A percentile compares a stretch with the other conserved stretches of the same genome.
These are phyloP conservation scores for Erethizon dorsatum DNA, from an alignment of 2,797 vertebrate species.

Conservation along the genomic window DNA sequence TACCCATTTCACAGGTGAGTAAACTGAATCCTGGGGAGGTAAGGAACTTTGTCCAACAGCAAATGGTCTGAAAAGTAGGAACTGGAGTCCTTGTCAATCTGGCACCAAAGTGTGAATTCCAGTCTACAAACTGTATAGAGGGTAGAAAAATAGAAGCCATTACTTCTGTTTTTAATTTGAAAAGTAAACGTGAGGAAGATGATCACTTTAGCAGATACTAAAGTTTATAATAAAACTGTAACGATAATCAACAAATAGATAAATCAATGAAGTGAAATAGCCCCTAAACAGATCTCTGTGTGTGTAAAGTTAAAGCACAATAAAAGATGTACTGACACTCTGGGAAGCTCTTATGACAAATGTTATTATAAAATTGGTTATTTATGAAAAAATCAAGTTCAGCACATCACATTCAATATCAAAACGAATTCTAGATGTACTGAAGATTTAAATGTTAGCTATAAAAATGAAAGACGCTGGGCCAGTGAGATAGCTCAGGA, in stretches of 20 bases:
- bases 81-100: background rate
- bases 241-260: background rate
- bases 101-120: background rate
- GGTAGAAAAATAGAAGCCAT: background rate
- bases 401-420: background rate
- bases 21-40: background rate
- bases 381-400: conserved; percentile 24
- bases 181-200: background rate
- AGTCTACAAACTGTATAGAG: background rate
- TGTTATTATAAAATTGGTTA: background rate
- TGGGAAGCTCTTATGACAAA: background rate
- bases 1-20: conserved; percentile 9
- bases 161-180: background rate
- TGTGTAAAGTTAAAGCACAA: background rate
- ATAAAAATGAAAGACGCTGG: background rate
- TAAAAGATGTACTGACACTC: background rate
- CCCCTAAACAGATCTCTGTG: background rate
- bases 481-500: no score
- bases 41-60: no score
- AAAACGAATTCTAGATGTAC: background rate
- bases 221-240: conserved; percentile 3
- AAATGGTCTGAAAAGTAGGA: background rate
- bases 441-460: conserved; percentile 28
- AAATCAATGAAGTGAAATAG: background rate
- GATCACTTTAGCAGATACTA: background rate